Percentiles rank a stretch among this genome's conserved stretches.
Conservation (phyloP, 2,797 vertebrate genomes). For the Saguinus oedipus region DNA sequence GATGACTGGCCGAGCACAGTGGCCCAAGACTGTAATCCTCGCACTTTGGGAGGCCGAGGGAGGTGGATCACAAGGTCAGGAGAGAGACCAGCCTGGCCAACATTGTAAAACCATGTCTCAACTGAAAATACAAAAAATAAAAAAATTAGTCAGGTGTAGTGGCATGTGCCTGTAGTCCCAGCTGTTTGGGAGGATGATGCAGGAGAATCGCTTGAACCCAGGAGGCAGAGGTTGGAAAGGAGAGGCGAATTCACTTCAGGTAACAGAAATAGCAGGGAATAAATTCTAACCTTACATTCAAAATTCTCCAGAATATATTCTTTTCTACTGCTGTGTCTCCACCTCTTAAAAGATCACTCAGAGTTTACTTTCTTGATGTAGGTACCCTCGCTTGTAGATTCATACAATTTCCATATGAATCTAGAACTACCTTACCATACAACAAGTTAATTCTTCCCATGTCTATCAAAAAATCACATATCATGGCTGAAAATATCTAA, state of each 20-base stretch:
- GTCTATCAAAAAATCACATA: background rate
- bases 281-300: background rate
- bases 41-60: background rate
- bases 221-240: background rate
- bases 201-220: background rate
- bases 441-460: background rate
- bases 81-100: background rate
- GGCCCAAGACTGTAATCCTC: background rate
- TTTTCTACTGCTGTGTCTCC: background rate
- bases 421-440: background rate
- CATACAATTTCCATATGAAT: background rate
- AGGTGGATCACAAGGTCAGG: background rate
- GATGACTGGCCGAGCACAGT: background rate
- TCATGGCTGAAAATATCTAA: background rate
- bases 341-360: background rate
- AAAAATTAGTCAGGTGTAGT: background rate
- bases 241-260: background rate
- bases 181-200: background rate
- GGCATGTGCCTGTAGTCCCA: rapidly evolving
- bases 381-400: background rate
- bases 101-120: background rate
- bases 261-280: background rate
- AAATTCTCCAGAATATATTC: background rate
- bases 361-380: background rate
- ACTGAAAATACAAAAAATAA: background rate